Percentiles rank a stretch among this genome's conserved stretches.
Evolutionary conservation across 2,888 invertebrate genomes (phyloP).

Genomic region (Bunonema sp.): DNA sequence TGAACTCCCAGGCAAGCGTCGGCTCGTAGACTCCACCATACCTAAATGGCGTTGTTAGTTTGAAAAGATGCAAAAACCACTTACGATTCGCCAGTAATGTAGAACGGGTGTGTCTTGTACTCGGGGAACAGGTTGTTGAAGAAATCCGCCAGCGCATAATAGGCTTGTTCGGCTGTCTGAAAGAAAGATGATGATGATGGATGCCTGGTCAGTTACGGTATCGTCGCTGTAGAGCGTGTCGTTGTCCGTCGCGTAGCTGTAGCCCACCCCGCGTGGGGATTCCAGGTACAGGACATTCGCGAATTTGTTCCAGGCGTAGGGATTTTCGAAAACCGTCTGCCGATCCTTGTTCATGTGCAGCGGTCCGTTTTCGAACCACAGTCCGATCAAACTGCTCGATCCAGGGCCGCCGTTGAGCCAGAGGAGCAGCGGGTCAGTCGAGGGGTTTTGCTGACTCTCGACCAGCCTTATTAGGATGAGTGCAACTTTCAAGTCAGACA

Average conservation of each 20-base stretch:
- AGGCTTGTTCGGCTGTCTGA: constrained; percentile 47
- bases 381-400: constrained; percentile 46
- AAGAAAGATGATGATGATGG: too few relatives aligned
- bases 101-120: constrained; percentile 46
- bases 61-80: too few relatives aligned
- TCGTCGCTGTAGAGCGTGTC: constrained; percentile 39
- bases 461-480: constrained; percentile 15
- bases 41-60: too few relatives aligned
- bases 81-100: constrained; percentile 30
- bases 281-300: constrained; percentile 48
- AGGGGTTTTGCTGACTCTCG: constrained; percentile 14
- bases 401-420: constrained; percentile 45
- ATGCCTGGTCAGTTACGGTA: constrained; percentile 19
- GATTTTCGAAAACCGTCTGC: constrained; percentile 18
- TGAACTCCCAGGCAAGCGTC: constrained; percentile 9
- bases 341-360: constrained; percentile 28
- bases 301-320: constrained; percentile 34
- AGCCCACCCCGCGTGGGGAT: constrained; percentile 52
- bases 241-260: constrained; percentile 48
- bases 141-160: constrained; percentile 47
- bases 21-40: constrained; percentile 23
- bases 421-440: constrained; percentile 14
- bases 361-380: constrained; percentile 47
- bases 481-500: not conserved
- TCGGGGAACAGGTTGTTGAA: constrained; percentile 47